phyloP scores from a whole-genome alignment of 2,888 invertebrate genomes.

The Synergus gifuensis region DNA sequence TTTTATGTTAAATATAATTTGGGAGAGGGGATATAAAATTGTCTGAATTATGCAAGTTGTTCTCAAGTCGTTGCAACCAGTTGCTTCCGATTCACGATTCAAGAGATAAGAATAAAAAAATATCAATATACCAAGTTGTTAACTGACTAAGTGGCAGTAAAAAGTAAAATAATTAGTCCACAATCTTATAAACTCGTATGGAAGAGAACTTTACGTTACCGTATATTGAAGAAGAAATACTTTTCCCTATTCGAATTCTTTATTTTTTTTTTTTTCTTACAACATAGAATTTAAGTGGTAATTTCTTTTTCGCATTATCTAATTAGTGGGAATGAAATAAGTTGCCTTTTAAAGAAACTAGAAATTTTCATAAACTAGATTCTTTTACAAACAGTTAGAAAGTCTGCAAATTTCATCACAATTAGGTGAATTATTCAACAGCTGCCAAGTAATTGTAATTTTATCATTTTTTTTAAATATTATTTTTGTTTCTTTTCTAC shows the following conservation, averaged over 20 bases:
- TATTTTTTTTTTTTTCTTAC: neutral
- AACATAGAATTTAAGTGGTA: neutral
- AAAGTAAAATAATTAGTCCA: neutral
- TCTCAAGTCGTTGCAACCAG: neutral
- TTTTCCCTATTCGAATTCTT: neutral
- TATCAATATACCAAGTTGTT: neutral
- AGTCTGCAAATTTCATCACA: neutral
- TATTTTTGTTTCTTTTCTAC: neutral
- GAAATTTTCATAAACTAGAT: neutral
- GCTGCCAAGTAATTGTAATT: neutral
- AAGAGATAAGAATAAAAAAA: slow-evolving; percentile 1
- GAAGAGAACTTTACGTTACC: neutral
- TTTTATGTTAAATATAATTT: neutral
- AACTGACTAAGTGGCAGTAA: neutral
- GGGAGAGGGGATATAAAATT: neutral
- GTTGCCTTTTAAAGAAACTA: neutral
- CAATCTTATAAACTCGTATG: neutral
- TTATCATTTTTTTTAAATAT: neutral
- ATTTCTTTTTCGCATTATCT: neutral
- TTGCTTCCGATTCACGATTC: neutral
- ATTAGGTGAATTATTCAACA: neutral
- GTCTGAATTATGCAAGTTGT: neutral
- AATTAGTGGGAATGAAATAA: neutral
- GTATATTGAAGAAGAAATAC: neutral
- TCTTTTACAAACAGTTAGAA: neutral